Evolutionary conservation across 2,888 invertebrate genomes (phyloP).

Genomic region (Alviniconcha strummeri): DNA sequence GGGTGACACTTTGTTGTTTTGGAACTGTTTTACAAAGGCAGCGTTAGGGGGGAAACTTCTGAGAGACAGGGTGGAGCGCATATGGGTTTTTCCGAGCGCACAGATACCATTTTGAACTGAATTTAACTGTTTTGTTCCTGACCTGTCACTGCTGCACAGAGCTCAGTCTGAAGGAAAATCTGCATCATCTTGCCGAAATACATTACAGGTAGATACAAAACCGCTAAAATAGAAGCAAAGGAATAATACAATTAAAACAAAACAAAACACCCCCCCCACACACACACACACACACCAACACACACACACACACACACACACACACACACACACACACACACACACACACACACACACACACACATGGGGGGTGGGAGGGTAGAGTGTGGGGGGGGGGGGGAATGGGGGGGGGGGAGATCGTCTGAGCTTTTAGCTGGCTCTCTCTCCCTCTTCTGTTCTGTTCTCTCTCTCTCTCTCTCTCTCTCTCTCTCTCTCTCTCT

Average conservation of each 20-base stretch:
- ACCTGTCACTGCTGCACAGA: neutral
- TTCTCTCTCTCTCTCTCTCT: neutral
- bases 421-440: neutral
- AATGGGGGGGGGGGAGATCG: neutral
- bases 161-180: neutral
- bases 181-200: neutral
- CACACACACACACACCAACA: constrained; percentile 2
- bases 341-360: neutral
- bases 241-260: neutral
- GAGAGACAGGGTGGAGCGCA: too few species aligned
- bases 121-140: neutral
- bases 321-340: neutral
- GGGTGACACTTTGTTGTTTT: too few species aligned
- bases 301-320: neutral
- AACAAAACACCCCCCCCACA: neutral
- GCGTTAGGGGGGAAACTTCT: too few species aligned
- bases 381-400: neutral
- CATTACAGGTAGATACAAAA: neutral
- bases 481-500: neutral
- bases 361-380: neutral
- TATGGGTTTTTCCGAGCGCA: neutral
- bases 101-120: neutral
- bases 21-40: too few species aligned
- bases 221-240: neutral
- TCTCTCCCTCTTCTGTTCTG: neutral